Conservation (phyloP, 2,888 invertebrate genomes). For the Melolontha melolontha region DNA sequence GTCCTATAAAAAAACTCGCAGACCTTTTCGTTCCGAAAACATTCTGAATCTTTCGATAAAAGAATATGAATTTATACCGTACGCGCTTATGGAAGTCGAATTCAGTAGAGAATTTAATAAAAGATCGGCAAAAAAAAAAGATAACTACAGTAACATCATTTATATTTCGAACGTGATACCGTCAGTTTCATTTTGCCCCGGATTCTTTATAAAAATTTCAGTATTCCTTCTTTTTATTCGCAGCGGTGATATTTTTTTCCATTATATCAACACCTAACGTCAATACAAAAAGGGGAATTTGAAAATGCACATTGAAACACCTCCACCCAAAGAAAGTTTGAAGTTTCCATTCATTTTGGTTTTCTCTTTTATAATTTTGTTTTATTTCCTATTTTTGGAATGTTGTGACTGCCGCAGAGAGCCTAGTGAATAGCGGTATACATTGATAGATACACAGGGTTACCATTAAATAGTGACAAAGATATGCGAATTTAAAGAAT, state of each 20-base stretch:
- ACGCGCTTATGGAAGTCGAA: slow-evolving; percentile 24
- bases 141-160: slow-evolving; percentile 31
- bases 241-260: slow-evolving; percentile 20
- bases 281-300: not conserved
- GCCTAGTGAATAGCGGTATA: too few species aligned
- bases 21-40: not conserved
- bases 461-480: too few species aligned
- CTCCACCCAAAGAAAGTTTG: too few species aligned
- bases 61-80: slow-evolving; percentile 21
- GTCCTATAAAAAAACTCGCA: not conserved
- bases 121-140: slow-evolving; percentile 14
- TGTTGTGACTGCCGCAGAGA: too few species aligned
- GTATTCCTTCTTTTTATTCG: slow-evolving; percentile 16
- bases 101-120: slow-evolving; percentile 30
- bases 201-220: slow-evolving; percentile 30
- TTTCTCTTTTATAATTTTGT: not conserved
- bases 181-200: slow-evolving; percentile 23
- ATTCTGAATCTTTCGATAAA: slow-evolving; percentile 5
- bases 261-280: slow-evolving; percentile 12
- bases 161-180: slow-evolving; percentile 30
- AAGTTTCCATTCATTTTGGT: not conserved
- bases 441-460: too few species aligned
- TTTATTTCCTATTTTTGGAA: too few species aligned
- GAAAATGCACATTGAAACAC: too few species aligned
- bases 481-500: too few species aligned